A percentile compares a stretch with the other conserved stretches of the same genome.
Conservation (phyloP, 2,113 vertebrate genomes). For the Mus pahari region DNA sequence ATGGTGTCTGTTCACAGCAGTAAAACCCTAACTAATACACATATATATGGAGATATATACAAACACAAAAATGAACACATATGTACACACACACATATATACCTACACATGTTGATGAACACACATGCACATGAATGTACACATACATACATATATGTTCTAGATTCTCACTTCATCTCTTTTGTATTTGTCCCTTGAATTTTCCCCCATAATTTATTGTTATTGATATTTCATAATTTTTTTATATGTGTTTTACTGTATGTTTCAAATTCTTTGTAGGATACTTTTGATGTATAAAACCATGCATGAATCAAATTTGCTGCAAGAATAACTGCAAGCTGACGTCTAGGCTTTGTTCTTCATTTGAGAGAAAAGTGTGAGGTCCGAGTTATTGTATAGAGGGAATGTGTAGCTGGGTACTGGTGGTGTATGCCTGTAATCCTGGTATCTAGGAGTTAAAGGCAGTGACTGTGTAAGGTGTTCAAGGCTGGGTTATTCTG, state of each 20-base stretch:
- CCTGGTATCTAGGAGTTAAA: neutral
- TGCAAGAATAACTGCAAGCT: neutral
- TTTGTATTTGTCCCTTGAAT: neutral
- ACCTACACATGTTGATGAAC: neutral
- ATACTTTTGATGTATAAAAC: neutral
- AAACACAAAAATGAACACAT: neutral
- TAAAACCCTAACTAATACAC: no score
- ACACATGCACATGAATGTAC: neutral
- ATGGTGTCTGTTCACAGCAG: no score
- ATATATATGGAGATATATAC: neutral
- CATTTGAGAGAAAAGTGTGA: neutral
- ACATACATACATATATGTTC: neutral
- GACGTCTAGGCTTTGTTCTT: neutral
- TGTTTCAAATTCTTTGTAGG: constrained; percentile 34
- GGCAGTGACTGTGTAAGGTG: neutral
- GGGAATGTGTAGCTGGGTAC: neutral
- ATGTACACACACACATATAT: neutral
- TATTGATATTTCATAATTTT: neutral
- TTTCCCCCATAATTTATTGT: neutral
- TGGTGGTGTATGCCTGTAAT: neutral
- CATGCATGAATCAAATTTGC: neutral
- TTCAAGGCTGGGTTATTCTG: neutral
- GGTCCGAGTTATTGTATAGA: neutral
- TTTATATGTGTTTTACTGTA: neutral
- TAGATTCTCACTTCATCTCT: neutral